Conservation (phyloP, 2,888 invertebrate genomes). For the Melanostoma mellinum region DNA sequence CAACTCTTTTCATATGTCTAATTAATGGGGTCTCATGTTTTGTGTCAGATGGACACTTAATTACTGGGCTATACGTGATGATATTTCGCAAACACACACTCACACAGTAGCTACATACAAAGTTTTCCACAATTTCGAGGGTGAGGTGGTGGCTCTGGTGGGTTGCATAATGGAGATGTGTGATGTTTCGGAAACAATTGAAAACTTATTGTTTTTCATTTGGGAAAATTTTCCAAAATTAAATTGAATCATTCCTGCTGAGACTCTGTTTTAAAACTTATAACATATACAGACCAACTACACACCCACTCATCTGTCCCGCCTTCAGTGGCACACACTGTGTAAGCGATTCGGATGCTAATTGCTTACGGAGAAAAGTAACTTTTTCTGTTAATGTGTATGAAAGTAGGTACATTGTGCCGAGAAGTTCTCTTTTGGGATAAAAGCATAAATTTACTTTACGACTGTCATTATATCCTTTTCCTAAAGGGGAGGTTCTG, state of each 20-base stretch:
- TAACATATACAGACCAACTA: slow-evolving; percentile 11
- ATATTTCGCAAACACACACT: slow-evolving; percentile 48
- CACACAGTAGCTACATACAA: background rate
- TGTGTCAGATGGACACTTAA: slow-evolving; percentile 69
- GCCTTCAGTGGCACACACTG: background rate
- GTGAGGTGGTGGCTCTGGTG: background rate
- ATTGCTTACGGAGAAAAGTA: slow-evolving; percentile 48
- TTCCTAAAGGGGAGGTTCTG: slow-evolving; percentile 29
- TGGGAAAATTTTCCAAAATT: slow-evolving; percentile 34
- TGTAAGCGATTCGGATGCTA: slow-evolving; percentile 28
- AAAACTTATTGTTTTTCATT: slow-evolving; percentile 45
- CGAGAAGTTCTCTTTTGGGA: slow-evolving; percentile 22
- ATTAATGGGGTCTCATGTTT: slow-evolving; percentile 69
- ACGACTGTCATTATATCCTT: slow-evolving; percentile 59
- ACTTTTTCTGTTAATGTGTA: background rate
- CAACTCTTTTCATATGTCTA: slow-evolving; percentile 50
- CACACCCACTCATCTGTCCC: background rate
- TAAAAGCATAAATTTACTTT: slow-evolving; percentile 60
- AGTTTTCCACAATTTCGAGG: slow-evolving; percentile 18
- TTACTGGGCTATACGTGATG: slow-evolving; percentile 62
- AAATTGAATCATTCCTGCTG: slow-evolving; percentile 50
- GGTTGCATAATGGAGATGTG: slow-evolving; percentile 1
- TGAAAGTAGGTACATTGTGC: background rate
- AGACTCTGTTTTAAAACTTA: slow-evolving; percentile 25
- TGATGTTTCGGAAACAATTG: slow-evolving; percentile 53